A percentile compares a stretch with the other conserved stretches of the same genome.
Conservation (phyloP, 2,888 invertebrate species). For the Matsumyia berberina region DNA sequence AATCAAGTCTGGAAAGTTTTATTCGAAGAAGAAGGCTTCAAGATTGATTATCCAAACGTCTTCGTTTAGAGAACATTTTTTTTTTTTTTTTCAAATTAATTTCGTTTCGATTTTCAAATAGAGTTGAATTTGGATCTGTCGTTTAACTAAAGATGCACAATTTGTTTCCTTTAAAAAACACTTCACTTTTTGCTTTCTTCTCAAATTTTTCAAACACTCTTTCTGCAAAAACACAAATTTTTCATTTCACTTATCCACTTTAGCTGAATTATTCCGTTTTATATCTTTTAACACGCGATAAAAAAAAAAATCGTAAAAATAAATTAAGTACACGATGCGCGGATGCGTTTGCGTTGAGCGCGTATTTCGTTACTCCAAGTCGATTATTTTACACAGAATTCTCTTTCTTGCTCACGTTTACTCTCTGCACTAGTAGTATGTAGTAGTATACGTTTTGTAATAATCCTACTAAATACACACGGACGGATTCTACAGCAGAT, state of each 20-base stretch:
- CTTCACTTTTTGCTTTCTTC: slow-evolving; percentile 8
- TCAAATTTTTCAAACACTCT: slow-evolving; percentile 14
- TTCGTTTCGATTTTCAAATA: slow-evolving; percentile 1
- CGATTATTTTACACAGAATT: slow-evolving; percentile 57
- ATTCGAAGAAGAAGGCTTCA: slow-evolving; percentile 7
- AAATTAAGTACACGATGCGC: slow-evolving; percentile 68
- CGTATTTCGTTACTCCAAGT: slow-evolving; percentile 74
- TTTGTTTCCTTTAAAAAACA: background rate
- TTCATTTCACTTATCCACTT: slow-evolving; percentile 58
- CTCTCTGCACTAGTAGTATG: slow-evolving; percentile 53
- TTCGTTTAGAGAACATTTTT: slow-evolving; percentile 63
- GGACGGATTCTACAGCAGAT: slow-evolving; percentile 39
- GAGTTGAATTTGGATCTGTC: no score
- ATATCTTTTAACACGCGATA: slow-evolving; percentile 64
- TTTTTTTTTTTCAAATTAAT: background rate
- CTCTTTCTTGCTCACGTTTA: slow-evolving; percentile 58
- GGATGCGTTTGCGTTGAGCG: slow-evolving; percentile 75
- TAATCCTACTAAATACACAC: slow-evolving; percentile 66
- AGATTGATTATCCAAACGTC: slow-evolving; percentile 39
- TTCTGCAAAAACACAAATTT: slow-evolving; percentile 29
- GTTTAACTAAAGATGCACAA: no score
- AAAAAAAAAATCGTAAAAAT: slow-evolving; percentile 24
- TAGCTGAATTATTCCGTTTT: slow-evolving; percentile 70
- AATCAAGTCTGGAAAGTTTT: slow-evolving; percentile 11
- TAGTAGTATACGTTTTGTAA: slow-evolving; percentile 72